Evolutionary conservation across 2,113 vertebrate genomes (phyloP).

Genomic region (Microtus ochrogaster): DNA sequence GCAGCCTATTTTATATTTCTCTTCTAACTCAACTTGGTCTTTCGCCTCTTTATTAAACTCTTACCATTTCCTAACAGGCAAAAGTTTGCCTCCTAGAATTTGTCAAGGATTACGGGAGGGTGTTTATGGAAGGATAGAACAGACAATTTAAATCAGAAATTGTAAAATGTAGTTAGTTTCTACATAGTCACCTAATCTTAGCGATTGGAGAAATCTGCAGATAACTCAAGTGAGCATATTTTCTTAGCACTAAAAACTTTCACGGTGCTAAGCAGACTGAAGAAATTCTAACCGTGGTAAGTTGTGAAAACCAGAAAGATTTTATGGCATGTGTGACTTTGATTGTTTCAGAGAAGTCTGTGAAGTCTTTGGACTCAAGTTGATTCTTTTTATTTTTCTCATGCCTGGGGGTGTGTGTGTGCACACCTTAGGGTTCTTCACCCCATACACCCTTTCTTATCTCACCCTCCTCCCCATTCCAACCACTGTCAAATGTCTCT

Average conservation of each 20-base stretch:
- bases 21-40: neutral
- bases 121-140: neutral
- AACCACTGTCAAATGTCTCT: conserved; percentile 16
- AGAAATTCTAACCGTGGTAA: neutral
- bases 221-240: conserved; percentile 25
- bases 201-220: neutral
- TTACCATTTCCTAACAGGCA: neutral
- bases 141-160: conserved; percentile 1
- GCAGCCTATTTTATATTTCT: neutral
- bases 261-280: neutral
- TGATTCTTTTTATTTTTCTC: neutral
- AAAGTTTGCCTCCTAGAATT: neutral
- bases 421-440: neutral
- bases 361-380: neutral
- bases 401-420: neutral
- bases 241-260: neutral
- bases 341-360: neutral
- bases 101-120: neutral
- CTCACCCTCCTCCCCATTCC: conserved; percentile 54
- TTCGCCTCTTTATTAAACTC: neutral
- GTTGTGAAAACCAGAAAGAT: neutral
- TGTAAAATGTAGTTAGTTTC: neutral
- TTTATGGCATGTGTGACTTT: neutral
- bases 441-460: conserved; percentile 28
- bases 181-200: neutral